Evolutionary conservation across 2,113 vertebrate species (phyloP).

Genomic region (Canis aureus): DNA sequence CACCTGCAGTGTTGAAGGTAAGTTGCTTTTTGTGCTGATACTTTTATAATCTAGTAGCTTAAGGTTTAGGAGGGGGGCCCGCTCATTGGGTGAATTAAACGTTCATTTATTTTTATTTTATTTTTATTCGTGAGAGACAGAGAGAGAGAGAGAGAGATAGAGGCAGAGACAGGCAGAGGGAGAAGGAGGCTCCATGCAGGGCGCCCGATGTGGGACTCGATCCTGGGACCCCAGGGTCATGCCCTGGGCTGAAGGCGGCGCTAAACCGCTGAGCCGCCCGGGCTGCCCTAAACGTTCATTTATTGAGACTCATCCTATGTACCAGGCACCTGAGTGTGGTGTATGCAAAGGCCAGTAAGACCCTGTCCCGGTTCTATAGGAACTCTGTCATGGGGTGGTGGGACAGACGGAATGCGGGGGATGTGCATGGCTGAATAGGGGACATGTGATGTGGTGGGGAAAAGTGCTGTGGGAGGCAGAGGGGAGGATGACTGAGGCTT

Average conservation of each 20-base stretch:
- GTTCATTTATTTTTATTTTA: not conserved
- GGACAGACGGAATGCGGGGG: not conserved
- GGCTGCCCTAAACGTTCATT: not conserved
- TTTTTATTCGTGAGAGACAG: too few species aligned
- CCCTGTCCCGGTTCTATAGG: not conserved
- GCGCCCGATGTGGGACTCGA: too few species aligned
- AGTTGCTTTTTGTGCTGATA: constrained; percentile 26
- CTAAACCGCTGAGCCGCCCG: too few species aligned
- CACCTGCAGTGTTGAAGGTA: constrained; percentile 27
- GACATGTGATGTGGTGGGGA: not conserved
- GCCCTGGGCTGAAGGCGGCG: too few species aligned
- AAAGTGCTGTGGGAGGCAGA: not conserved
- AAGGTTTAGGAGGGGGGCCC: not conserved
- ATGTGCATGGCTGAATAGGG: not conserved
- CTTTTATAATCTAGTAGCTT: not conserved
- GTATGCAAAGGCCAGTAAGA: not conserved
- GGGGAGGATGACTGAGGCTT: not conserved
- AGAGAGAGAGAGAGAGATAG: too few species aligned
- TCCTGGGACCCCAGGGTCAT: too few species aligned
- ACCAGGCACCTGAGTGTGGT: not conserved
- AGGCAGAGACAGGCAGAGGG: too few species aligned
- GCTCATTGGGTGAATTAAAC: not conserved
- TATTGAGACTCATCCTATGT: not conserved
- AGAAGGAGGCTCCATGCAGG: too few species aligned
- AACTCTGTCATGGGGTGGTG: not conserved